Evolutionary conservation across 2,113 vertebrate genomes (phyloP).

Genomic region (Crotalus horridus): DNA sequence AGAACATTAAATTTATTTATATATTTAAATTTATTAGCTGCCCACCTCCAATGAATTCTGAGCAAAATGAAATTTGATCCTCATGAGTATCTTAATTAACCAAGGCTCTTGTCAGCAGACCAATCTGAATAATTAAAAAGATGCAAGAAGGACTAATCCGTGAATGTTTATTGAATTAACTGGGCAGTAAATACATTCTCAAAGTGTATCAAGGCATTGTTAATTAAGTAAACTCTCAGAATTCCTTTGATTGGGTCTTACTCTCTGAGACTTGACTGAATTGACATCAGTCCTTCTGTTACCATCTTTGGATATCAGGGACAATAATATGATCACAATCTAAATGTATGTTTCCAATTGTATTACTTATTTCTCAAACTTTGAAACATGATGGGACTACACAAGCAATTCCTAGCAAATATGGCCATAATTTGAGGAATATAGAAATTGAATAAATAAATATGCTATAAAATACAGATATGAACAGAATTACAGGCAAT

Average conservation of each 20-base stretch:
- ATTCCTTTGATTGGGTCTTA: neutral
- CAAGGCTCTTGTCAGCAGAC: neutral
- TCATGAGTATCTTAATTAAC: neutral
- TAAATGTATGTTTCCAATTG: neutral
- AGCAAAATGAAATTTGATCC: neutral
- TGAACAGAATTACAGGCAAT: neutral
- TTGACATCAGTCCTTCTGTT: neutral
- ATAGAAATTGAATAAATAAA: neutral
- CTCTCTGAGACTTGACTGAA: neutral
- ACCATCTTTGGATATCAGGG: neutral
- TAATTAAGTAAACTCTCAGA: neutral
- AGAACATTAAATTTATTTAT: neutral
- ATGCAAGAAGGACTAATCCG: neutral
- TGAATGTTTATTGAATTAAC: neutral
- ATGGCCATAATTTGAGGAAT: neutral
- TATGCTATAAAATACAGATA: neutral
- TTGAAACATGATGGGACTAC: neutral
- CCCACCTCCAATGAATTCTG: neutral
- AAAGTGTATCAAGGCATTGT: neutral
- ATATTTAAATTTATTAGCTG: neutral
- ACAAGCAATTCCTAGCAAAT: neutral
- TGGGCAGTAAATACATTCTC: neutral
- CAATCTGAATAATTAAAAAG: neutral
- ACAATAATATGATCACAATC: neutral
- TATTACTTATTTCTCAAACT: neutral